Evolutionary conservation across 2,113 vertebrate genomes (phyloP).

Genomic region (Menura novaehollandiae): DNA sequence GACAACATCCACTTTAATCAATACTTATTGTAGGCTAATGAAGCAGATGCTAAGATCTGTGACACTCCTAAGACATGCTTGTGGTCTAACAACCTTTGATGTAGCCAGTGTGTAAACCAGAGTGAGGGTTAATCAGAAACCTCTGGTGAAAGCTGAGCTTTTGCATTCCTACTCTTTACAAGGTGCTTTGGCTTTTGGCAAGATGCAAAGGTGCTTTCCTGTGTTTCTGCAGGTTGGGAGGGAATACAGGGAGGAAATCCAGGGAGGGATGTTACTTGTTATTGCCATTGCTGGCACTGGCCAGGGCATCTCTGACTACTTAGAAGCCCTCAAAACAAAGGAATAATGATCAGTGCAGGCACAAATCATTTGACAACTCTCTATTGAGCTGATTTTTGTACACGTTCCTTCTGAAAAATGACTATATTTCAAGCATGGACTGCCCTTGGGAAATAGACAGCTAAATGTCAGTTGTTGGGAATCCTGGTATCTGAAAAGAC

Average conservation of each 20-base stretch:
- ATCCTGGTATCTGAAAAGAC: background rate
- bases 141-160: background rate
- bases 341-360: background rate
- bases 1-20: background rate
- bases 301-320: background rate
- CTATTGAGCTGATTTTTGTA: background rate
- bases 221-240: background rate
- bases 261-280: background rate
- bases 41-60: background rate
- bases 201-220: background rate
- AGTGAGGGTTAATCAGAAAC: background rate
- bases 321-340: background rate
- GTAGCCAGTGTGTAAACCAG: background rate
- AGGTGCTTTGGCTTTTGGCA: background rate
- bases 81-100: background rate
- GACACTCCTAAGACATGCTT: background rate
- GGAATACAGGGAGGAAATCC: background rate
- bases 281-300: rapidly evolving
- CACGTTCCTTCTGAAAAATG: background rate
- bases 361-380: background rate
- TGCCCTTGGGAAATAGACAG: background rate
- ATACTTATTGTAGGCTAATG: background rate
- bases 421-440: background rate
- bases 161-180: background rate
- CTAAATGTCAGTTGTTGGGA: background rate